Evolutionary conservation across 2,888 invertebrate genomes (phyloP).

Genomic region (Andrena fulva): DNA sequence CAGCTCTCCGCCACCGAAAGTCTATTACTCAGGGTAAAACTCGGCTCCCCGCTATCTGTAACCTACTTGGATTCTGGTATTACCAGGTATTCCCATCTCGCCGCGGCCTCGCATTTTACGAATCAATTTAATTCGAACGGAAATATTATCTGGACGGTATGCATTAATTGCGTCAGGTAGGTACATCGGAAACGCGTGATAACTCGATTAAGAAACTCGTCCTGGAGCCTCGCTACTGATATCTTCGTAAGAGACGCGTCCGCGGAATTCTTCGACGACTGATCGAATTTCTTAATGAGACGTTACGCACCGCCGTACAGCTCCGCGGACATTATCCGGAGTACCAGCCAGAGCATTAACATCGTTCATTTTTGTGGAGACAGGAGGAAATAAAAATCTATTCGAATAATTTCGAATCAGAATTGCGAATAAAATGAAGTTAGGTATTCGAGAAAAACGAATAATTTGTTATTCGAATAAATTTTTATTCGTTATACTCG

Average conservation of each 20-base stretch:
- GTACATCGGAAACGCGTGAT: conserved; percentile 43
- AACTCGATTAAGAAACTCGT: conserved; percentile 47
- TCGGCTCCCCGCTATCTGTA: conserved; percentile 31
- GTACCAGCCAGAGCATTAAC: not conserved
- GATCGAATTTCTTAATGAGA: conserved; percentile 50
- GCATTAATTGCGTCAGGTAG: conserved; percentile 47
- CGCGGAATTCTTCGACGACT: conserved; percentile 17
- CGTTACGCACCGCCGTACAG: not conserved
- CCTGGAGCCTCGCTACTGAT: conserved; percentile 26
- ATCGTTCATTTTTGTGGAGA: not conserved
- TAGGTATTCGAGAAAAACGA: no score
- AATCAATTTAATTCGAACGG: conserved; percentile 32
- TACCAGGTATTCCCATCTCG: conserved; percentile 11
- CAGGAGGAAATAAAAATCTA: not conserved
- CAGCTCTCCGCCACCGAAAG: conserved; percentile 30
- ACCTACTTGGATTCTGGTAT: conserved; percentile 41
- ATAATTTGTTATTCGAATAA: no score
- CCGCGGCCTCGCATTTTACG: conserved; percentile 7
- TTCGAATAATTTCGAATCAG: no score
- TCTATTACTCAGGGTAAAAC: conserved; percentile 20
- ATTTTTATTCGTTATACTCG: no score
- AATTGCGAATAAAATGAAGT: no score
- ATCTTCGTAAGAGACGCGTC: conserved; percentile 42
- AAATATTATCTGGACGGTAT: conserved; percentile 33
- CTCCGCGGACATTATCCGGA: not conserved